Evolutionary conservation across 1,140 invertebrate genomes (phyloP).

Genomic region (Coenobita brevimanus): DNA sequence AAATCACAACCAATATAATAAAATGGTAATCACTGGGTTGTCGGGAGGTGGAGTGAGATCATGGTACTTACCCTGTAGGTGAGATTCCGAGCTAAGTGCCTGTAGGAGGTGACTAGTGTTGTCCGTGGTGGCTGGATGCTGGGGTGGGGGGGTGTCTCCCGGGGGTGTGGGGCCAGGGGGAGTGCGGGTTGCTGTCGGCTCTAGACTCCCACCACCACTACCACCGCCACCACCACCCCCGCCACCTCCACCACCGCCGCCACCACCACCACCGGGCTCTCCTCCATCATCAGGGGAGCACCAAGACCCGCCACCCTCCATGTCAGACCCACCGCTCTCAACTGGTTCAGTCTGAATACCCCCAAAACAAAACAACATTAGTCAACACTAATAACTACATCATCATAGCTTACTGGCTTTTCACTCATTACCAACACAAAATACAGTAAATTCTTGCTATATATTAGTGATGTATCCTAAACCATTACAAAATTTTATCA

Average conservation of each 20-base stretch:
- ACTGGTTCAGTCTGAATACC: conserved; percentile 50
- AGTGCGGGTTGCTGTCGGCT: conserved; percentile 11
- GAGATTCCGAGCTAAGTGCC: conserved; percentile 59
- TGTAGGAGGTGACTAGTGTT: conserved; percentile 65
- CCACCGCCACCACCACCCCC: conserved; percentile 16
- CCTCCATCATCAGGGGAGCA: conserved; percentile 11
- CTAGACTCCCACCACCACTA: too few species aligned
- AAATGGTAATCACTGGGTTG: background rate
- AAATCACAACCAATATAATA: background rate
- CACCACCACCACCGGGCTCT: conserved; percentile 20
- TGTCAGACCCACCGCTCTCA: conserved; percentile 31
- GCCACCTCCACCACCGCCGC: conserved; percentile 17
- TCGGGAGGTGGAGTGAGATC: background rate
- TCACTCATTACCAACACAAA: too few species aligned
- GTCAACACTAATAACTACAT: too few species aligned
- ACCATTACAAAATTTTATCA: too few species aligned
- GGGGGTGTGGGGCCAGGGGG: conserved; percentile 56
- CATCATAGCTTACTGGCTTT: too few species aligned
- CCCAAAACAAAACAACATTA: background rate
- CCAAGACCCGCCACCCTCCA: conserved; percentile 21
- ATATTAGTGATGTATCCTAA: too few species aligned
- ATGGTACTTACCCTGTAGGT: conserved; percentile 55
- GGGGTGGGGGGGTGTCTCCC: conserved; percentile 38
- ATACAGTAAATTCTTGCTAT: too few species aligned
- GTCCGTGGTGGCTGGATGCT: background rate